These are phyloP conservation scores for Apodemia hepburni DNA, from an alignment of 2,888 invertebrate genomes.

Conservation along the genomic window DNA sequence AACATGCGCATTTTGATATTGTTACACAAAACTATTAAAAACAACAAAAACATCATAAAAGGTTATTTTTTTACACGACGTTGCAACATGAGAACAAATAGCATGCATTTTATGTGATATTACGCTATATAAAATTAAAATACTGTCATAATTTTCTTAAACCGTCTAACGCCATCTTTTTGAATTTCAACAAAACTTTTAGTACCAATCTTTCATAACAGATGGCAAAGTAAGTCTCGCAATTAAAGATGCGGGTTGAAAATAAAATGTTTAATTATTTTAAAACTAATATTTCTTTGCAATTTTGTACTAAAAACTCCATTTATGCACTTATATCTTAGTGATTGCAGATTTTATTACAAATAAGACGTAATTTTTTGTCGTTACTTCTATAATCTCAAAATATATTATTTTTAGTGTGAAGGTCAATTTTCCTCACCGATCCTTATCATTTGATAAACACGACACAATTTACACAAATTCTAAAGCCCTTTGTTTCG, in stretches of 20 bases:
- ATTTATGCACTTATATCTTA: neutral
- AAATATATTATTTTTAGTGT: neutral
- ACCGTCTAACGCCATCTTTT: neutral
- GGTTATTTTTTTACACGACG: neutral
- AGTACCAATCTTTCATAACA: neutral
- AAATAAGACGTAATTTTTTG: neutral
- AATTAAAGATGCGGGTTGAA: too few relatives aligned
- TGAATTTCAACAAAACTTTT: neutral
- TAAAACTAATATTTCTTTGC: too few relatives aligned
- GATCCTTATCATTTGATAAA: neutral
- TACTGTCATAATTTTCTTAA: neutral
- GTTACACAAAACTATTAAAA: neutral
- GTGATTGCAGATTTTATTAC: neutral
- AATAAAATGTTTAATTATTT: too few relatives aligned
- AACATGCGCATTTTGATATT: constrained; percentile 8
- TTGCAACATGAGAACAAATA: neutral
- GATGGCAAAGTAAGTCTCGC: too few relatives aligned
- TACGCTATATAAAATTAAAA: neutral
- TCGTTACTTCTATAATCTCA: neutral
- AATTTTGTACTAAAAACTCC: too few relatives aligned
- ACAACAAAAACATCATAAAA: neutral
- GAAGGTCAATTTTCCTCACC: neutral
- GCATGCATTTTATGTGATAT: neutral
- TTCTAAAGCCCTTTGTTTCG: neutral
- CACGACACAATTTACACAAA: neutral